A percentile compares a stretch with the other conserved stretches of the same genome.
These are phyloP conservation scores for Neolamprologus brichardi DNA, from an alignment of 2,113 vertebrate species.

Conservation along the genomic window DNA sequence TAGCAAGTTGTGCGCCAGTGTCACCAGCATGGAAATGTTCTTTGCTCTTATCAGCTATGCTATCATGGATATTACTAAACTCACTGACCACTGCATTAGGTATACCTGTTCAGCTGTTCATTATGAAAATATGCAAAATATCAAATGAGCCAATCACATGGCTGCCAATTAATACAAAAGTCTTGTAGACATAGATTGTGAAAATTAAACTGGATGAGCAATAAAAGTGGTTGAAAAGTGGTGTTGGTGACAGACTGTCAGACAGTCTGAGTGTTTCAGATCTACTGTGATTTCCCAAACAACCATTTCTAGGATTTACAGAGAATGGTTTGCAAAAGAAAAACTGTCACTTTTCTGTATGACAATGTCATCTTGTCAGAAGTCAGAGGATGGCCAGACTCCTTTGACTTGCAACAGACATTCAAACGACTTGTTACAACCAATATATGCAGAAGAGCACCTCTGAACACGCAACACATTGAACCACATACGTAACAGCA, in stretches of 20 bases:
- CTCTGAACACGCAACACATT: neutral
- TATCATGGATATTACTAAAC: neutral
- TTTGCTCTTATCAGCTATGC: neutral
- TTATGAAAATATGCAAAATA: neutral
- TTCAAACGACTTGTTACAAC: neutral
- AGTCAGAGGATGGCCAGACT: neutral
- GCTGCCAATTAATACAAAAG: neutral
- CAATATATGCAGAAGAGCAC: neutral
- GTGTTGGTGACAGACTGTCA: neutral
- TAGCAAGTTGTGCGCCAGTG: neutral
- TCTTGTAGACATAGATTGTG: neutral
- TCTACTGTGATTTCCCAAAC: neutral
- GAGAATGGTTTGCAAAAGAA: neutral
- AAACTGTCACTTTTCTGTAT: neutral
- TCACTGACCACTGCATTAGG: neutral
- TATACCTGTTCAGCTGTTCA: neutral
- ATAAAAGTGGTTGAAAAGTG: neutral
- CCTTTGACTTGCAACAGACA: neutral
- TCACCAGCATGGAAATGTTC: neutral
- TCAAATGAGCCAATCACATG: neutral
- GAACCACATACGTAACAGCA: neutral
- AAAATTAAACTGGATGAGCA: neutral
- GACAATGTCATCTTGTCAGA: neutral
- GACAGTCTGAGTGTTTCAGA: neutral
- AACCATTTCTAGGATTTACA: neutral